Conservation (phyloP, 2,797 vertebrate genomes). For the Dermochelys coriacea region DNA sequence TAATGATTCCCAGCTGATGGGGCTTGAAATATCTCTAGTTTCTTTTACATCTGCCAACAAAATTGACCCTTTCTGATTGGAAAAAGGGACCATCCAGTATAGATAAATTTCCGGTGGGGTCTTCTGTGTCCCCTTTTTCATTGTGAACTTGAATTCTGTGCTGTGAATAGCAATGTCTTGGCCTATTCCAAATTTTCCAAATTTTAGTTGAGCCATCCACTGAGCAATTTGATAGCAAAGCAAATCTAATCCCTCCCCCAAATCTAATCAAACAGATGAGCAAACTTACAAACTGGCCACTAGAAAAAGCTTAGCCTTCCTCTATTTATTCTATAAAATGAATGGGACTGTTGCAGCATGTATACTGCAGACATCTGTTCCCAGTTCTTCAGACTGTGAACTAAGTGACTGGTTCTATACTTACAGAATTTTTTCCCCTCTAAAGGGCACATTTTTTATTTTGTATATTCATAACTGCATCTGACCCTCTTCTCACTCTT, state of each 20-base stretch:
- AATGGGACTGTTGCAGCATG: neutral
- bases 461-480: neutral
- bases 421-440: fast-evolving
- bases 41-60: constrained; percentile 18
- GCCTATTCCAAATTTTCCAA: neutral
- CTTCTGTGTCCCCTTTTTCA: neutral
- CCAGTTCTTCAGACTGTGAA: neutral
- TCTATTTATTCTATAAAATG: neutral
- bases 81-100: fast-evolving
- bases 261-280: neutral
- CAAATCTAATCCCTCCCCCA: neutral
- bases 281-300: neutral
- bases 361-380: neutral
- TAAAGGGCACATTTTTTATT: neutral
- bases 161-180: neutral
- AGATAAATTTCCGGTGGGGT: neutral
- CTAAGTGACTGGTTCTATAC: neutral
- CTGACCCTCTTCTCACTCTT: neutral
- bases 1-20: constrained; percentile 65
- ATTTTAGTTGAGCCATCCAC: neutral
- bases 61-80: neutral
- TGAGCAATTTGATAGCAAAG: neutral
- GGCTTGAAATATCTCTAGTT: constrained; percentile 34
- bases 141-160: fast-evolving
- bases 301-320: neutral